Evolutionary conservation across 2,113 vertebrate species (phyloP).

Genomic region (Desmodus rotundus): DNA sequence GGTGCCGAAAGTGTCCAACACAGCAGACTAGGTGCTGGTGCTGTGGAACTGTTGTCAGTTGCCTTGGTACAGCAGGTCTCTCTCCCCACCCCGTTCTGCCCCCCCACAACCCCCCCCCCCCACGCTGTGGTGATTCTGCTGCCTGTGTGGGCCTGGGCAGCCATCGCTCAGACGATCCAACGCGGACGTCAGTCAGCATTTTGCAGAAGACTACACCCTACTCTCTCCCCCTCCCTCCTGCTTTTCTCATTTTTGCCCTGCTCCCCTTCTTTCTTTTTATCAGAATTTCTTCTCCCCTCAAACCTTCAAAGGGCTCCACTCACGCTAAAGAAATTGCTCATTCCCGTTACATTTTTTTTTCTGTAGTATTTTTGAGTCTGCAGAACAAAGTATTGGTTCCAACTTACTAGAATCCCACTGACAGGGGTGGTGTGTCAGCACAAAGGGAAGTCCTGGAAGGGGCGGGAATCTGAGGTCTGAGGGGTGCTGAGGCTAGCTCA

Average conservation of each 20-base stretch:
- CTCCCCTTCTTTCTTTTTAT: background rate
- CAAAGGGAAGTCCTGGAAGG: background rate
- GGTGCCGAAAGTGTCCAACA: background rate
- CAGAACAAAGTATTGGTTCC: background rate
- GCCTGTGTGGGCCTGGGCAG: background rate
- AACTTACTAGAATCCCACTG: background rate
- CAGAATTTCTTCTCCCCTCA: background rate
- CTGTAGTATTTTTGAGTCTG: background rate
- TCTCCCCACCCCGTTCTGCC: accelerated
- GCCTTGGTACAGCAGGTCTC: background rate
- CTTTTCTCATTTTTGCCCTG: background rate
- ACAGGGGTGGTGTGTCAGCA: background rate
- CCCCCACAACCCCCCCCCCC: too few species aligned
- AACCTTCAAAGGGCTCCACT: background rate
- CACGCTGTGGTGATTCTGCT: background rate
- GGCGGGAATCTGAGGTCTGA: background rate
- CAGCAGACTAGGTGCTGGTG: background rate
- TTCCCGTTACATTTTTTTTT: background rate
- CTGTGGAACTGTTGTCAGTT: too few species aligned
- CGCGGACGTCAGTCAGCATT: background rate
- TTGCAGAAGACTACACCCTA: background rate
- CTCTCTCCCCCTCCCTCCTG: background rate
- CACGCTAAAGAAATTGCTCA: background rate
- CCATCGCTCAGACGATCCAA: background rate
- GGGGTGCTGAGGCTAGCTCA: background rate